Conservation (phyloP, 2,797 vertebrate genomes). For the Ctenopoma kingsleyae region DNA sequence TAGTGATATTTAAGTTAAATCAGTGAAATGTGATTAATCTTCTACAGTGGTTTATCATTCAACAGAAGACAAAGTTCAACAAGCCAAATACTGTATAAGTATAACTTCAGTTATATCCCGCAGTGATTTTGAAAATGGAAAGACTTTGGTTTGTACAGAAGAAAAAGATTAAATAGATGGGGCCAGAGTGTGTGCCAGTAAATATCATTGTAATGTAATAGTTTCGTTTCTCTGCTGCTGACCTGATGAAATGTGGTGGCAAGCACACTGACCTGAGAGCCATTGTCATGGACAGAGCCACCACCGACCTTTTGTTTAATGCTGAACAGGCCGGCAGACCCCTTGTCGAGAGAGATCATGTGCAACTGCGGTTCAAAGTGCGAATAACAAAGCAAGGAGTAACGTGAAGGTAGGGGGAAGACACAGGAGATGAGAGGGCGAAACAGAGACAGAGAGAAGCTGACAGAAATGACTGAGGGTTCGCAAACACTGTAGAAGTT, state of each 20-base stretch:
- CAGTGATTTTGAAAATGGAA: not conserved
- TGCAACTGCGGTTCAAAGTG: slow-evolving; percentile 67
- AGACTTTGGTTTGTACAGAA: not conserved
- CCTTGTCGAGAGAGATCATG: slow-evolving; percentile 40
- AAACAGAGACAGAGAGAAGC: not conserved
- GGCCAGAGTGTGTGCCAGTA: not conserved
- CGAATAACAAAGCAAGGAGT: slow-evolving; percentile 73
- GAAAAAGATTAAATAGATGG: not conserved
- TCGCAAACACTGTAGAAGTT: not conserved
- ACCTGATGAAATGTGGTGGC: slow-evolving; percentile 38
- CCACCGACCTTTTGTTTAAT: slow-evolving; percentile 59
- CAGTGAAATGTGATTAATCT: too few species aligned
- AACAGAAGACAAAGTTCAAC: slow-evolving; percentile 3
- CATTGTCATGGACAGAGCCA: slow-evolving; percentile 65
- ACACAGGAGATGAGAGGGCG: slow-evolving; percentile 32
- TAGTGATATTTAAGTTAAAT: too few species aligned
- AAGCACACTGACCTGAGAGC: slow-evolving; percentile 49
- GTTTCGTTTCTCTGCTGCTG: slow-evolving; percentile 18
- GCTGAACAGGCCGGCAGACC: slow-evolving; percentile 45
- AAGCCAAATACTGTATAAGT: not conserved
- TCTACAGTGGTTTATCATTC: not conserved
- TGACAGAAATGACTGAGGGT: slow-evolving; percentile 10
- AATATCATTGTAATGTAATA: not conserved
- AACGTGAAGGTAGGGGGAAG: slow-evolving; percentile 53
- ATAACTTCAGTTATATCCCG: not conserved